Conservation (phyloP, 2,113 vertebrate species). For the Hirundichthys speculiger region DNA sequence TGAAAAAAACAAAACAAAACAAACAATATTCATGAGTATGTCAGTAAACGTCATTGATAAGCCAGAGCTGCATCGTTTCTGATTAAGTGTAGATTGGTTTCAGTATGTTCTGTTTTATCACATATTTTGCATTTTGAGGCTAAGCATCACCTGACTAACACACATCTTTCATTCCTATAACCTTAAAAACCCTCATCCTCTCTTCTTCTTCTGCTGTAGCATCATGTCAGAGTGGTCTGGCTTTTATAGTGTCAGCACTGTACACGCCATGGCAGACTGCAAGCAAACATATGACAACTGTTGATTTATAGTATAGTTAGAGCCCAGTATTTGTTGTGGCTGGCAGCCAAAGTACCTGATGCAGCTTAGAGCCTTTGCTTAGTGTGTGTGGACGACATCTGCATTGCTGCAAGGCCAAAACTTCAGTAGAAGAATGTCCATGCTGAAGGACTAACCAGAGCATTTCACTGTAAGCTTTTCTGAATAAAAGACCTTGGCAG, state of each 20-base stretch:
- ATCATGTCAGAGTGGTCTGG: conserved; percentile 60
- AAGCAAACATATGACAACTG: conserved; percentile 63
- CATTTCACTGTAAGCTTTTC: conserved; percentile 16
- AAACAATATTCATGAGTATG: too few species aligned
- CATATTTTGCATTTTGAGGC: conserved; percentile 36
- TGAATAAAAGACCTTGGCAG: conserved; percentile 7
- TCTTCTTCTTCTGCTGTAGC: conserved; percentile 24
- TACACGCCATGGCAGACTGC: conserved; percentile 54
- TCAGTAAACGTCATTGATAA: too few species aligned
- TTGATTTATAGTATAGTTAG: conserved; percentile 82
- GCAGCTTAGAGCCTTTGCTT: conserved; percentile 40
- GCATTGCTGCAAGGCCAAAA: conserved; percentile 21
- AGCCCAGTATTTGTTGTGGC: conserved; percentile 70
- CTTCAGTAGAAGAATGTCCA: conserved; percentile 25
- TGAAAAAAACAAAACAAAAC: not conserved
- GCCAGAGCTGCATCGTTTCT: too few species aligned
- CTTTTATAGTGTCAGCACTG: conserved; percentile 66
- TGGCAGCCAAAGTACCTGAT: conserved; percentile 68
- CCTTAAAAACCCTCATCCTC: conserved; percentile 36
- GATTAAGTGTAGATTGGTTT: conserved; percentile 34
- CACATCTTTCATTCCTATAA: conserved; percentile 42
- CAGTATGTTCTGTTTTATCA: conserved; percentile 28
- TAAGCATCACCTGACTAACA: conserved; percentile 48
- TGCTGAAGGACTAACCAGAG: conserved; percentile 20
- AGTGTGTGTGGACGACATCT: conserved; percentile 39